Base-by-base conservation (phyloP, 2,113 vertebrate species). In the Apistogramma diplotaenia region DNA sequence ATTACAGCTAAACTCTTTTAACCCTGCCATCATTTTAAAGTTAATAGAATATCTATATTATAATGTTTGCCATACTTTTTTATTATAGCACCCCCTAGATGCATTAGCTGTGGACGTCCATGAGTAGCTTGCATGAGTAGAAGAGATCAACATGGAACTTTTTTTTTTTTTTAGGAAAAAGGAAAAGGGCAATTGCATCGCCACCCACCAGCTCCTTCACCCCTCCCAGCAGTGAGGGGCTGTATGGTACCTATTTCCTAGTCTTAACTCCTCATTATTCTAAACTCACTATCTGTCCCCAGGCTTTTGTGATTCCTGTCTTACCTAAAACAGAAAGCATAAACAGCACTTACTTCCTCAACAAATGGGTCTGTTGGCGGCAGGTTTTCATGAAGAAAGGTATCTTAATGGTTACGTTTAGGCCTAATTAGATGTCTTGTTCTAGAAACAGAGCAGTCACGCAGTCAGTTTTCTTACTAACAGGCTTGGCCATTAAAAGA, bases 281-380 rank as follows among this genome's bases (percentile, higher is more conserved):
- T 56, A 23, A 60, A 29, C 59, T 84, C 81, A 27, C 12, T 62
- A 60, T 76, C 70, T 74, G 58, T 77, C 85, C 62, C 37, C 40
- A 25, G 78, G 84, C 65, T 77, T 87, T 82, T 82, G 51, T 81
- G 54, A 88, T 77, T 85, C 58, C 65, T 81, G 54, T 74, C 61
- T 82, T 80, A 56, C 82, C 40, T 49, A 78, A 81, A 82, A 83
- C 73, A 70, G 19, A 72, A 31, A 72, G 82, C 79, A 86, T 25
- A 75, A 87, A 85, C 82, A 85, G 84, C 78, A 84, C 82, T 83
- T 73, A 89, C 87, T 85, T 92, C 58, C 88, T 90, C 81, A 70
- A 55, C 67, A 82, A 87, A 84, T 65, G 31, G 76, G 72, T 19
- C 55, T 37, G 10, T 58, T 83, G 75, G 82, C 70, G 3, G 71